A percentile compares a stretch with the other conserved stretches of the same genome.
These are phyloP conservation scores for Mythimna ferrago DNA, from an alignment of 2,888 invertebrate genomes.

Conservation along the genomic window DNA sequence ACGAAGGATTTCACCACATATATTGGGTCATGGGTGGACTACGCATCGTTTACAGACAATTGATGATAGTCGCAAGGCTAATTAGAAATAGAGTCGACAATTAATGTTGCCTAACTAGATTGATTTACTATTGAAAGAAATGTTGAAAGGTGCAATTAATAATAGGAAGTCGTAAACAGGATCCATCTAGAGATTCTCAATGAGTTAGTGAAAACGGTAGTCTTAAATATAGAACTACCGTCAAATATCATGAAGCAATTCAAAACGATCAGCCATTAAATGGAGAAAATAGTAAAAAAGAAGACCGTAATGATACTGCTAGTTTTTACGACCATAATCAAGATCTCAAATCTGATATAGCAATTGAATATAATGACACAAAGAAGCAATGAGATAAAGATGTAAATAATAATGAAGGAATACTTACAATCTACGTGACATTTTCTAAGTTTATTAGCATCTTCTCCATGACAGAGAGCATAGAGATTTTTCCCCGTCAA, in stretches of 20 bases:
- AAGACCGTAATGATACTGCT: slow-evolving; percentile 6
- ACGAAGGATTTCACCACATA: slow-evolving; percentile 87
- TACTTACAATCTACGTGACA: slow-evolving; percentile 98
- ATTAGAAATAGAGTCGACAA: slow-evolving; percentile 70
- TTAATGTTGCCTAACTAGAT: slow-evolving; percentile 65
- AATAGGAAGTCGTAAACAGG: slow-evolving; percentile 40
- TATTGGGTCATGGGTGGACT: slow-evolving; percentile 89
- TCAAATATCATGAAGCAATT: slow-evolving; percentile 7
- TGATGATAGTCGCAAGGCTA: slow-evolving; percentile 75
- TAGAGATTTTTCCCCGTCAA: slow-evolving; percentile 98
- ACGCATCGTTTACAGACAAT: slow-evolving; percentile 71
- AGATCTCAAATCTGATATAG: slow-evolving; percentile 18
- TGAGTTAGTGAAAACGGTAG: slow-evolving; percentile 32
- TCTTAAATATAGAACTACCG: neutral
- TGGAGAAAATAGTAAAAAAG: slow-evolving; percentile 13
- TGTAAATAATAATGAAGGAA: slow-evolving; percentile 9
- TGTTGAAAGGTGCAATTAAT: slow-evolving; percentile 47
- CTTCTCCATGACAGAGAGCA: slow-evolving; percentile 98
- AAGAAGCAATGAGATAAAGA: slow-evolving; percentile 11
- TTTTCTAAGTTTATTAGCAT: slow-evolving; percentile 97
- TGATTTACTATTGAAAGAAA: slow-evolving; percentile 65
- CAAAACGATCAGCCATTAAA: slow-evolving; percentile 11
- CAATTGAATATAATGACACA: slow-evolving; percentile 38
- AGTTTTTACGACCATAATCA: slow-evolving; percentile 27
- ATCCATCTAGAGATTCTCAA: slow-evolving; percentile 23